Conservation (phyloP, 1,140 invertebrate genomes). For the Papilio machaon region DNA sequence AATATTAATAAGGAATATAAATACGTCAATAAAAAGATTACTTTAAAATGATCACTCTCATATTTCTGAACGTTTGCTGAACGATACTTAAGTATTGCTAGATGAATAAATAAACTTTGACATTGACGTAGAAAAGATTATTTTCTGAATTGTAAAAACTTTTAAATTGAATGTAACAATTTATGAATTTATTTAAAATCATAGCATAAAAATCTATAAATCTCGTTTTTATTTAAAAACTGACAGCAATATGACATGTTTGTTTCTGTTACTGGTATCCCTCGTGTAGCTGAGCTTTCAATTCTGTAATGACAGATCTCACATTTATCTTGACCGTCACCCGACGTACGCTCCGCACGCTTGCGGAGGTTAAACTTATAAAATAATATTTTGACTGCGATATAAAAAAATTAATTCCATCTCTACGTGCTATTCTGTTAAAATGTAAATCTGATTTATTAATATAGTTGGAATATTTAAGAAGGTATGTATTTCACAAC, state of each 20-base stretch:
- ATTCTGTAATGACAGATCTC: conserved; percentile 22
- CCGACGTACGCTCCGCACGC: background rate
- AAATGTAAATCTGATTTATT: conserved; percentile 29
- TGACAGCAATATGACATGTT: background rate
- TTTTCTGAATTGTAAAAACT: background rate
- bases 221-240: background rate
- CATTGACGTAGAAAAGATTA: background rate
- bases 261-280: conserved; percentile 14
- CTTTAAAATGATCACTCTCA: background rate
- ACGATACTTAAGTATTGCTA: background rate
- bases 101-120: background rate
- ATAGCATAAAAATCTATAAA: background rate
- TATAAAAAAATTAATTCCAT: conserved; percentile 7
- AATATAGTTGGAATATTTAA: conserved; percentile 18
- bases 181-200: background rate
- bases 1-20: too few species aligned
- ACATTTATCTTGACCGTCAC: conserved; percentile 24
- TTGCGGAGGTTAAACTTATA: conserved; percentile 29
- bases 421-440: background rate
- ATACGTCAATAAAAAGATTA: too few species aligned
- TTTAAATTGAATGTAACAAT: background rate
- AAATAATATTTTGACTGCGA: conserved; percentile 31
- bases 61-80: background rate
- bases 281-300: background rate
- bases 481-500: conserved; percentile 20